These are phyloP conservation scores for Myiagra hebetior DNA, from an alignment of 2,113 vertebrate genomes.

Conservation along the genomic window DNA sequence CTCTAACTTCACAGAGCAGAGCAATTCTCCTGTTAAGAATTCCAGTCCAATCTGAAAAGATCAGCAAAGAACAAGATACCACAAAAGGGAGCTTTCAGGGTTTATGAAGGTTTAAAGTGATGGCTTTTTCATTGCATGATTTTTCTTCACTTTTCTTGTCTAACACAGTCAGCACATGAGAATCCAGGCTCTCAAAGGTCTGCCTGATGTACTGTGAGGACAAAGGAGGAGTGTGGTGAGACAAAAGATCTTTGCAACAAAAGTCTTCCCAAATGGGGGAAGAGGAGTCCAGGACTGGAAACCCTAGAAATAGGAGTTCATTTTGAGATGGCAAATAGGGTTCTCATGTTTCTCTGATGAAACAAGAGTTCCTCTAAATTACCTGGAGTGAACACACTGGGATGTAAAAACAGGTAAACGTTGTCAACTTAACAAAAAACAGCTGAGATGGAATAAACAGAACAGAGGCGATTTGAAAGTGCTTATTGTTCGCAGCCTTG, in stretches of 20 bases:
- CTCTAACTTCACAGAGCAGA: not conserved
- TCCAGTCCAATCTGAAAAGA: not conserved
- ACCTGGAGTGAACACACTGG: not conserved
- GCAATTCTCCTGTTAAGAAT: not conserved
- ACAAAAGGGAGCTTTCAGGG: not conserved
- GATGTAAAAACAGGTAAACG: not conserved
- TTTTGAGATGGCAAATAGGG: not conserved
- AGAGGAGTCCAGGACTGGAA: not conserved
- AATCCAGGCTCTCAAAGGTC: not conserved
- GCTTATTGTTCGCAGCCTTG: not conserved
- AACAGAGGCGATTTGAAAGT: not conserved
- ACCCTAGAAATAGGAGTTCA: accelerated
- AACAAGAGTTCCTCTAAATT: not conserved
- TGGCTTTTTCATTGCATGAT: accelerated
- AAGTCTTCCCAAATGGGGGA: not conserved
- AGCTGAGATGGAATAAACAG: not conserved
- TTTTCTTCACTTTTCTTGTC: not conserved
- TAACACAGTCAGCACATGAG: not conserved
- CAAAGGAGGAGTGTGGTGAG: not conserved
- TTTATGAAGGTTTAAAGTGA: not conserved
- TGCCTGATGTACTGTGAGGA: not conserved
- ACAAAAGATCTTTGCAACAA: not conserved
- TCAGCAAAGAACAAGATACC: not conserved
- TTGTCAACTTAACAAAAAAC: not conserved
- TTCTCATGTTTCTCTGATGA: accelerated